Conservation (phyloP, 30 jellyfish, hydroid and myxozoan species). For the Hydra vulgaris region DNA sequence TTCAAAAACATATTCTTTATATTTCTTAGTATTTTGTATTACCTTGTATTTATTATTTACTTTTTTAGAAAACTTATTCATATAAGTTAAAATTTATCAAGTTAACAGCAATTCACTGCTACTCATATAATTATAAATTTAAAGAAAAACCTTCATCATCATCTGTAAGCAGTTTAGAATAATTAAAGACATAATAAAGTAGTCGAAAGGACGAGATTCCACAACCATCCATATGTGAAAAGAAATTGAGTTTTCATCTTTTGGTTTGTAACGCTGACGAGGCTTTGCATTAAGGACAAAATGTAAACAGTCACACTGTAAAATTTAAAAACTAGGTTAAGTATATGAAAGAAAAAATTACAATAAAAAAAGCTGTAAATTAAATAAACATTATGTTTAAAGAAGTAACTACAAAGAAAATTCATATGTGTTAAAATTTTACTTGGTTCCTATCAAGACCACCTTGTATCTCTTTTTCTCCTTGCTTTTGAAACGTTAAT, state of each 20-base stretch:
- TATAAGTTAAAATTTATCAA: no score
- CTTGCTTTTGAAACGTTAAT: slow-evolving; percentile 93
- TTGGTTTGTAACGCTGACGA: slow-evolving; percentile 75
- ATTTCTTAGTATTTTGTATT: no score
- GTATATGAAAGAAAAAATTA: no score
- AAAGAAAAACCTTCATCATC: slow-evolving; percentile 85
- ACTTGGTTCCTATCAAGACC: slow-evolving; percentile 97
- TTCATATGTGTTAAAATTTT: background rate
- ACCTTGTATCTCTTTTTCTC: slow-evolving; percentile 88
- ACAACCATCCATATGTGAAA: slow-evolving; percentile 95
- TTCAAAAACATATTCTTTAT: no score
- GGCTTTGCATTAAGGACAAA: slow-evolving; percentile 77
- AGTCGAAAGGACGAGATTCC: slow-evolving; percentile 91
- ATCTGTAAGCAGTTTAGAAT: slow-evolving; percentile 69
- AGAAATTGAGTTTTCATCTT: slow-evolving; percentile 74
- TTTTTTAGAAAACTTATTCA: no score
- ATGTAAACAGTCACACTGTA: slow-evolving; percentile 92
- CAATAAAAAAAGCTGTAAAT: no score
- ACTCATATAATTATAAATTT: no score
- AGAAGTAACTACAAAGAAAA: background rate
- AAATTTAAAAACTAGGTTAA: no score
- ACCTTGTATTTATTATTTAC: no score
- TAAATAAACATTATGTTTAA: no score
- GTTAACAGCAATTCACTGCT: no score
- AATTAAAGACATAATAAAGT: slow-evolving; percentile 79